Evolutionary conservation across 2,888 invertebrate species (phyloP).

Genomic region (Drosophila merina): DNA sequence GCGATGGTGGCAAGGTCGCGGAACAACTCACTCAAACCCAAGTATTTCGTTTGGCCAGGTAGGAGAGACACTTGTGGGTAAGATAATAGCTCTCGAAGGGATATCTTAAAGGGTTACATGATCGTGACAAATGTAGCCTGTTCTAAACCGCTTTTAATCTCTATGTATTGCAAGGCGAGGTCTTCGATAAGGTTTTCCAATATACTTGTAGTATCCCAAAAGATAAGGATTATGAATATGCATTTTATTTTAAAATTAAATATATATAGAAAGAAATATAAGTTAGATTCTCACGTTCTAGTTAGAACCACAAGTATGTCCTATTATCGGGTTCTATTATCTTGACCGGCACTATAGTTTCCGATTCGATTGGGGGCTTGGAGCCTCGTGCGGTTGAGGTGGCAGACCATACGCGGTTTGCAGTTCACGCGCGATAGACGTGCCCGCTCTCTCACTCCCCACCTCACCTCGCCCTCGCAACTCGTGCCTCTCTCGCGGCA

Average conservation of each 20-base stretch:
- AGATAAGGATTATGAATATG: too few species aligned
- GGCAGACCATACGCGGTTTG: conserved; percentile 59
- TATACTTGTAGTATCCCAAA: too few species aligned
- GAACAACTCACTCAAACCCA: conserved; percentile 12
- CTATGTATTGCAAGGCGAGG: neutral
- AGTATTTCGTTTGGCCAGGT: conserved; percentile 3
- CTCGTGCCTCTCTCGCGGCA: conserved; percentile 4
- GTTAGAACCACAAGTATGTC: neutral
- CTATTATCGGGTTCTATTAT: neutral
- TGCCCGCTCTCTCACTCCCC: conserved; percentile 40
- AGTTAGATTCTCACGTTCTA: too few species aligned
- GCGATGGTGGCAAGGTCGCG: conserved; percentile 63
- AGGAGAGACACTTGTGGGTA: conserved; percentile 12
- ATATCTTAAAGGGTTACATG: neutral
- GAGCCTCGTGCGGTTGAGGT: conserved; percentile 48
- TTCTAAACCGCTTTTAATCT: neutral
- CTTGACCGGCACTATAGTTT: neutral
- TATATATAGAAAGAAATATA: too few species aligned
- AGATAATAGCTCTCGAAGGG: neutral
- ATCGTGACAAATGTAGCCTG: too few species aligned
- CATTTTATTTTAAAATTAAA: too few species aligned
- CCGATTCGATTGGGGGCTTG: conserved; percentile 10
- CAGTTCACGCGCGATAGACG: conserved; percentile 67
- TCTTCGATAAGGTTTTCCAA: too few species aligned
- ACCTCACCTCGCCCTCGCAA: conserved; percentile 2